Percentiles rank a stretch among this genome's conserved stretches.
Evolutionary conservation across 1,140 invertebrate genomes (phyloP).

Genomic region (Homalodisca vitripennis): DNA sequence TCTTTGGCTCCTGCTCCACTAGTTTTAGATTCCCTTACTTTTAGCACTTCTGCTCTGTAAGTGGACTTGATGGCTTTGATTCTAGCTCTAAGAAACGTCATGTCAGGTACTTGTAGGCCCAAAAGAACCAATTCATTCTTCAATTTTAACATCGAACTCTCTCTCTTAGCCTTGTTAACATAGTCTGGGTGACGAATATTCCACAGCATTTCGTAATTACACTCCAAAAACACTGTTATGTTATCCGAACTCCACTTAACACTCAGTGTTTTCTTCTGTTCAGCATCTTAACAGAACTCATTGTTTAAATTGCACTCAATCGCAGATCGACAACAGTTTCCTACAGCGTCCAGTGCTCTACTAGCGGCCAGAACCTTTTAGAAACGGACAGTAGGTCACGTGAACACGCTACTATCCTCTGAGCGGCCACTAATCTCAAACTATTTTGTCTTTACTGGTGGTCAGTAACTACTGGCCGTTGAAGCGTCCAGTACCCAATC

Average conservation of each 20-base stretch:
- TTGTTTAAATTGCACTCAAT: not conserved
- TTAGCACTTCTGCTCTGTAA: conserved; percentile 11
- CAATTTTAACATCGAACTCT: not conserved
- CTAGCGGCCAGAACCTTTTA: not conserved
- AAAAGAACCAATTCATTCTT: not conserved
- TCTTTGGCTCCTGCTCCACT: conserved; percentile 20
- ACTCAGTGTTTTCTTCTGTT: not conserved
- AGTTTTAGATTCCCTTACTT: not conserved
- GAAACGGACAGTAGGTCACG: not conserved
- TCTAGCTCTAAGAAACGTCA: not conserved
- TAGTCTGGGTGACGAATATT: conserved; percentile 19
- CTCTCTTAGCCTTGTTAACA: conserved; percentile 11
- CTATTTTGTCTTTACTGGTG: too few relatives aligned
- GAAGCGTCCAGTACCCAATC: conserved; percentile 11
- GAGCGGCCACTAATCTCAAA: too few relatives aligned
- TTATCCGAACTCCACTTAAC: conserved; percentile 9
- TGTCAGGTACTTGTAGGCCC: not conserved
- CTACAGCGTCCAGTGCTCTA: conserved; percentile 6
- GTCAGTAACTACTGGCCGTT: conserved; percentile 15
- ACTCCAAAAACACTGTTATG: conserved; percentile 12
- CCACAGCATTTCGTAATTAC: conserved; percentile 6
- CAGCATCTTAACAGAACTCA: conserved; percentile 2
- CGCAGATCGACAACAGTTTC: conserved; percentile 8
- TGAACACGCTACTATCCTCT: conserved; percentile 14
- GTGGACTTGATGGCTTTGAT: conserved; percentile 8